phyloP scores from a whole-genome alignment of 2,797 vertebrate species.

The Lates japonicus region DNA sequence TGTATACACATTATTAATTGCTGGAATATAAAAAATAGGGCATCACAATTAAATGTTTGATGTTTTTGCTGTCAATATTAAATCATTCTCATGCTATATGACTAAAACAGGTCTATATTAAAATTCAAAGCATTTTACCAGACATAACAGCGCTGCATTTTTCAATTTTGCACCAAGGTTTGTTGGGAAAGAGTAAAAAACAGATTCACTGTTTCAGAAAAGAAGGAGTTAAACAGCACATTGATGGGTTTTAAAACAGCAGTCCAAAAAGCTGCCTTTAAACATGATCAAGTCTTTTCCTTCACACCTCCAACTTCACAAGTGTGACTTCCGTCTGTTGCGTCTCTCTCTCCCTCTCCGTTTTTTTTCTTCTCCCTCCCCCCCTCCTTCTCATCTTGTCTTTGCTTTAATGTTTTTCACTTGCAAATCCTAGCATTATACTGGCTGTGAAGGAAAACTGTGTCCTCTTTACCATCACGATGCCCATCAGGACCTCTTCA shows the following conservation, averaged over 20 bases:
- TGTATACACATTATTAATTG: slow-evolving; percentile 43
- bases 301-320: slow-evolving; percentile 86
- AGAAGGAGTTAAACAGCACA: slow-evolving; percentile 67
- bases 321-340: slow-evolving; percentile 86
- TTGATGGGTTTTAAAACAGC: slow-evolving; percentile 79
- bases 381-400: slow-evolving; percentile 38
- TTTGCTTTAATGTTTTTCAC: slow-evolving; percentile 54
- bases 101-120: not conserved
- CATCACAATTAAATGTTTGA: not conserved
- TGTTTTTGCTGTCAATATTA: slow-evolving; percentile 13
- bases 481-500: slow-evolving; percentile 7
- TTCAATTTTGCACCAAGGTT: slow-evolving; percentile 34
- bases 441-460: slow-evolving; percentile 17
- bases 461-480: not conserved
- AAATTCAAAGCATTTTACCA: slow-evolving; percentile 10
- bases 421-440: slow-evolving; percentile 27
- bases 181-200: slow-evolving; percentile 35
- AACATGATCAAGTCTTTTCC: slow-evolving; percentile 79
- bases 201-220: slow-evolving; percentile 4
- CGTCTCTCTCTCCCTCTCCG: slow-evolving; percentile 61
- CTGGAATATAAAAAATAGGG: not conserved
- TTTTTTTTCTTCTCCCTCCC: slow-evolving; percentile 46
- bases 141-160: slow-evolving; percentile 24
- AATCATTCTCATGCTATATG: not conserved
- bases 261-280: slow-evolving; percentile 84